These are phyloP conservation scores for Phrynosoma platyrhinos DNA, from an alignment of 2,113 vertebrate species.

Conservation along the genomic window DNA sequence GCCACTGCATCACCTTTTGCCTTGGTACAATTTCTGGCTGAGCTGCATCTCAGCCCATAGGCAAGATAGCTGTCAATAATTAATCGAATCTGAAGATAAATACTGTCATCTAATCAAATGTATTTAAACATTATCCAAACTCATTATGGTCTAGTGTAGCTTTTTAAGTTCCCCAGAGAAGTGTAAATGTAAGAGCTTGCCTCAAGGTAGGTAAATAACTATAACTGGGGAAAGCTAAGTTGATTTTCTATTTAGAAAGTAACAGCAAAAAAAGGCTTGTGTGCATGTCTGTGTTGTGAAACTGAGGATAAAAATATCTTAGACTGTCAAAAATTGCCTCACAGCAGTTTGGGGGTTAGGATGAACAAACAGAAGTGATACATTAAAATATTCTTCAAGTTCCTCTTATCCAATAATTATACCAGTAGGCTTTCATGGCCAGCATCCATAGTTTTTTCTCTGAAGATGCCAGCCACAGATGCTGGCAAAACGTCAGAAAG, in stretches of 20 bases:
- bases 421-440: too few relatives aligned
- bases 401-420: background rate
- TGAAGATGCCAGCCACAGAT: too few relatives aligned
- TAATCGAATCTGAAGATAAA: slow-evolving; percentile 44
- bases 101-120: slow-evolving; percentile 21
- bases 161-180: slow-evolving; percentile 20
- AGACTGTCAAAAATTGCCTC: background rate
- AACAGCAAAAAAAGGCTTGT: slow-evolving; percentile 26
- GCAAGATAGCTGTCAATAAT: slow-evolving; percentile 38
- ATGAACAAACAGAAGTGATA: slow-evolving; percentile 17
- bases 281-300: slow-evolving; percentile 32
- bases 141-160: slow-evolving; percentile 32
- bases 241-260: slow-evolving; percentile 24
- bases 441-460: too few relatives aligned
- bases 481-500: too few relatives aligned
- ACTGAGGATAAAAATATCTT: slow-evolving; percentile 15
- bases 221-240: slow-evolving; percentile 3
- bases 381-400: background rate
- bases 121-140: slow-evolving; percentile 47
- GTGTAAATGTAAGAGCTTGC: slow-evolving; percentile 43
- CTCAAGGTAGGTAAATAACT: slow-evolving; percentile 41
- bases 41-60: slow-evolving; percentile 23
- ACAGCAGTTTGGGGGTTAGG: background rate
- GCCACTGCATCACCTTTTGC: background rate
- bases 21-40: background rate